Evolutionary conservation across 2,888 invertebrate species (phyloP).

Genomic region (Ceraclea dissimilis): DNA sequence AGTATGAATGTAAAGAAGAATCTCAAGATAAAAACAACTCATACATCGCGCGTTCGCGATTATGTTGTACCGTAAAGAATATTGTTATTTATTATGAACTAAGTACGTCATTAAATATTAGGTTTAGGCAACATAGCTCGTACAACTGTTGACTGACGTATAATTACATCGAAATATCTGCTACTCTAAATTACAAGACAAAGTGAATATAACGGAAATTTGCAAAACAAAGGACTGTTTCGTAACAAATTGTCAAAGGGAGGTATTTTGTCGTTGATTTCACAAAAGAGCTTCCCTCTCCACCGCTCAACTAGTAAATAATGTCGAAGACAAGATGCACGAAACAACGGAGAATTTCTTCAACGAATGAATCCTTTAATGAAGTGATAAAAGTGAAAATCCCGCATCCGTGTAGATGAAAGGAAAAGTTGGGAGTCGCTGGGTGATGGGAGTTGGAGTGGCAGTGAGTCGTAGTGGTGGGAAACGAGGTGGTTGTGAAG

Average conservation of each 20-base stretch:
- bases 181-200: too few species aligned
- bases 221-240: background rate
- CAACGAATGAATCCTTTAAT: conserved; percentile 7
- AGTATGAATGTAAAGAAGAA: too few species aligned
- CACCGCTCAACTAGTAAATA: background rate
- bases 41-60: too few species aligned
- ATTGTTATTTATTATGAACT: too few species aligned
- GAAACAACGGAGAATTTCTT: background rate
- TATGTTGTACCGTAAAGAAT: too few species aligned
- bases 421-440: conserved; percentile 11
- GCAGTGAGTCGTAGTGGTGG: background rate
- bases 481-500: background rate
- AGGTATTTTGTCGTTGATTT: background rate
- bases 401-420: conserved; percentile 14
- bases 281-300: background rate
- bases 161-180: too few species aligned
- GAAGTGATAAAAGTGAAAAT: conserved; percentile 16
- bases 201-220: background rate
- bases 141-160: too few species aligned
- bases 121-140: too few species aligned
- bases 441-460: background rate
- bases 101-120: too few species aligned
- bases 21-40: too few species aligned
- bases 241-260: background rate
- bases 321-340: background rate